Evolutionary conservation across 1,140 invertebrate genomes (phyloP), one percentile per base, ranked within the genome.

Genomic region (Argopecten irradians): DNA sequence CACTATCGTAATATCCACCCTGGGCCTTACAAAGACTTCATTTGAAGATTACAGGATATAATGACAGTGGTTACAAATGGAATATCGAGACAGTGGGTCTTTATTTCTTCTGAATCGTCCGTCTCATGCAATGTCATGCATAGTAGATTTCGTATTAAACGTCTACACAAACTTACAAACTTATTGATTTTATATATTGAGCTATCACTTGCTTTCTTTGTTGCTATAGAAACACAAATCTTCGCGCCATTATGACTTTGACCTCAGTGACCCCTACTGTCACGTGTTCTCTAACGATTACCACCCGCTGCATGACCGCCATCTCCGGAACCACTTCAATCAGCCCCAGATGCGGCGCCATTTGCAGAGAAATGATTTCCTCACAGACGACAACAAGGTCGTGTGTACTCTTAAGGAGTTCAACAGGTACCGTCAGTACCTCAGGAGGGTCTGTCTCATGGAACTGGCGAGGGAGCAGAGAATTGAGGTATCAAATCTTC

Each of bases 361-460:
- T 33, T 87, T 93, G 32, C 55, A 90, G 8, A 84, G 89, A 35
- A 91, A 92, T 33, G 91, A 91, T n/a, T 90, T 93, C 86, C 86
- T 93, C 5, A 93, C 92, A 3, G 33, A 86, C 1, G 82, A 90
- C n/a, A 91, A 90, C 9, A 90, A 92, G 41, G 89, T 93, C 35
- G 86, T 92, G 9, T 93, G 93, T 43, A 87, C 87, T 34, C 85
- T 93, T n/a, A 92, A 92, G 46, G 93, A 93, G 43, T 93, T 93
- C 84, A 93, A 93, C 87, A 71, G 91, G 35, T 93, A 92, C 88
- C 86, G 92, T 14, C 89, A 88, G 19, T 90, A 90, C 84, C 87
- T 90, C 32, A 33, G 85, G 34, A 87, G 86, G 71, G 86, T 90
- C 33, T 90, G 55, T 83, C 82, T 90, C 19, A 22, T 90, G 55